These are phyloP conservation scores for Lampris megalopsis DNA, from an alignment of 2,113 vertebrate species.

Conservation along the genomic window DNA sequence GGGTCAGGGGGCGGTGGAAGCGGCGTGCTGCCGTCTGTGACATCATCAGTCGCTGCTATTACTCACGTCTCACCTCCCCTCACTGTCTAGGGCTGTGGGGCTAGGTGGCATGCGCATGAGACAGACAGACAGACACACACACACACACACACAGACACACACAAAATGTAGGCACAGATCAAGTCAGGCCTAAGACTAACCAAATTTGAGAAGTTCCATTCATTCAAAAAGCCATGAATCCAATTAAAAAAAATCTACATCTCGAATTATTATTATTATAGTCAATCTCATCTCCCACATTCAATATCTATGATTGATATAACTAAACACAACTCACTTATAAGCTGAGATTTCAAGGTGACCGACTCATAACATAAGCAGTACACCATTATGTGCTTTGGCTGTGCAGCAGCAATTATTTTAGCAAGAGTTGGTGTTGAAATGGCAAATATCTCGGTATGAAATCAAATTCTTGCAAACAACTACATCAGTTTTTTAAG, in stretches of 20 bases:
- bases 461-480: slow-evolving; percentile 8
- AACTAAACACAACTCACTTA: no score
- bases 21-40: slow-evolving; percentile 65
- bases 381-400: not conserved
- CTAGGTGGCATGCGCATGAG: slow-evolving; percentile 10
- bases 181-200: slow-evolving; percentile 12
- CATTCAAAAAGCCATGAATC: slow-evolving; percentile 12
- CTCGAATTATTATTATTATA: slow-evolving; percentile 1
- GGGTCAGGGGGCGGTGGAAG: slow-evolving; percentile 66
- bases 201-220: slow-evolving; percentile 24
- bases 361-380: no score
- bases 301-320: not conserved
- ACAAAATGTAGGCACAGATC: not conserved
- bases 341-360: no score
- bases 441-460: not conserved
- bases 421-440: not conserved
- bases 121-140: slow-evolving; percentile 21
- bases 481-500: not conserved
- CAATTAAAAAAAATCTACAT: slow-evolving; percentile 3
- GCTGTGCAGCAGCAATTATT: not conserved
- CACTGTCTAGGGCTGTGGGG: slow-evolving; percentile 66
- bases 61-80: slow-evolving; percentile 72
- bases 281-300: not conserved
- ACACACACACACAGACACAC: slow-evolving; percentile 11
- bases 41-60: slow-evolving; percentile 71